phyloP scores from a whole-genome alignment of 2,113 vertebrate species.

The Hucho hucho region DNA sequence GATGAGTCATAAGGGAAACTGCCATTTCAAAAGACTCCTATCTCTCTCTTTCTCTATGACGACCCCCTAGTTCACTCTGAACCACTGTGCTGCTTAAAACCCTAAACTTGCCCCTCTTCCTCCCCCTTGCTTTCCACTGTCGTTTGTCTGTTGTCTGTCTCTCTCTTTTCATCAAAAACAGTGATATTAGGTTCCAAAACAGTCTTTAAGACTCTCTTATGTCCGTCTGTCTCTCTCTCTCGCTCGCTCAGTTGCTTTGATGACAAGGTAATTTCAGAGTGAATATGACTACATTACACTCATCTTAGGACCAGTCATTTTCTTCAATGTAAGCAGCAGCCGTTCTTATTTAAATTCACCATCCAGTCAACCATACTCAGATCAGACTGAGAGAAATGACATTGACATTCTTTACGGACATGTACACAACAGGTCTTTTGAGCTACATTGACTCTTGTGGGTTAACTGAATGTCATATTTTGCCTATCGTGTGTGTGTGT shows the following conservation, averaged over 20 bases:
- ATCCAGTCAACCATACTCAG: slow-evolving; percentile 20
- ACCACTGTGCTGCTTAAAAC: not conserved
- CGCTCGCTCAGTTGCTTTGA: not conserved
- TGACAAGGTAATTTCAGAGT: slow-evolving; percentile 14
- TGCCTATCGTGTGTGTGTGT: not conserved
- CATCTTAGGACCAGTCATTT: slow-evolving; percentile 16
- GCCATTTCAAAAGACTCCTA: not conserved
- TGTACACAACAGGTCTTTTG: too few relatives aligned
- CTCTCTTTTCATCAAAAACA: slow-evolving; percentile 29
- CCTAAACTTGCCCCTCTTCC: slow-evolving; percentile 6
- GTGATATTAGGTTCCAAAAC: slow-evolving; percentile 1
- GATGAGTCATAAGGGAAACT: slow-evolving; percentile 51
- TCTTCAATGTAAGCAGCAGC: not conserved
- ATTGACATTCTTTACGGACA: too few relatives aligned
- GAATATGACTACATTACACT: not conserved
- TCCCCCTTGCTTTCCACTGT: slow-evolving; percentile 46
- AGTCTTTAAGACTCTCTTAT: not conserved
- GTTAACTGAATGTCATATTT: not conserved
- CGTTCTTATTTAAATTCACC: not conserved
- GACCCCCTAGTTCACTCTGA: slow-evolving; percentile 25
- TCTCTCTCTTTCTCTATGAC: not conserved
- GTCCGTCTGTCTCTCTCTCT: not conserved
- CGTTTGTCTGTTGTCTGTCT: slow-evolving; percentile 17
- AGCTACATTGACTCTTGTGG: not conserved
- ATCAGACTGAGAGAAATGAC: not conserved